A percentile compares a stretch with the other conserved stretches of the same genome.
Conservation (phyloP, 2,888 invertebrate genomes). For the Palloptera scutellata region DNA sequence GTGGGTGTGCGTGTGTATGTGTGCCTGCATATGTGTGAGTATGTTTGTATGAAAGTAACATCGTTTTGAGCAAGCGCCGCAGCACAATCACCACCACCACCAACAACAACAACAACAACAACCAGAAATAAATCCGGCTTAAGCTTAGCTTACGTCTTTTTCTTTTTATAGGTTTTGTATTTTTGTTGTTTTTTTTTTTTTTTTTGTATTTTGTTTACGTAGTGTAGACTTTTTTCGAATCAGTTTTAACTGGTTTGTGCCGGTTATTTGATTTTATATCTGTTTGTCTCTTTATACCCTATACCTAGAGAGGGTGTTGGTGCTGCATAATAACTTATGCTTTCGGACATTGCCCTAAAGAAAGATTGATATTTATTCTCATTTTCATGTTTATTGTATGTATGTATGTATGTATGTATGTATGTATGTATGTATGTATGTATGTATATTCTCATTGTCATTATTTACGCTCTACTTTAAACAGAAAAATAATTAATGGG, state of each 20-base stretch:
- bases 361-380: no score
- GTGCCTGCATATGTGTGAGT: neutral
- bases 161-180: neutral
- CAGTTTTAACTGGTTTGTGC: conserved; percentile 50
- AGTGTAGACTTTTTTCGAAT: conserved; percentile 19
- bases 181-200: neutral
- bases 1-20: neutral
- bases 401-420: conserved; percentile 4
- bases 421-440: neutral
- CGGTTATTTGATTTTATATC: conserved; percentile 40
- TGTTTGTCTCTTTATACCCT: neutral
- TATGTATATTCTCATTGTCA: neutral
- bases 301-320: no score
- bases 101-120: neutral
- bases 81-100: no score
- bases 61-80: no score
- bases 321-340: no score
- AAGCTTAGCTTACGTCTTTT: conserved; percentile 1
- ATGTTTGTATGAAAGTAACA: neutral
- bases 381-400: neutral
- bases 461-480: no score
- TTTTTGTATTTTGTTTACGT: no score
- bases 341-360: no score
- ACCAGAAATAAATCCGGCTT: conserved; percentile 16
- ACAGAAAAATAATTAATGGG: no score